Conservation (phyloP, 2,113 vertebrate genomes). For the Rhineura floridana region DNA sequence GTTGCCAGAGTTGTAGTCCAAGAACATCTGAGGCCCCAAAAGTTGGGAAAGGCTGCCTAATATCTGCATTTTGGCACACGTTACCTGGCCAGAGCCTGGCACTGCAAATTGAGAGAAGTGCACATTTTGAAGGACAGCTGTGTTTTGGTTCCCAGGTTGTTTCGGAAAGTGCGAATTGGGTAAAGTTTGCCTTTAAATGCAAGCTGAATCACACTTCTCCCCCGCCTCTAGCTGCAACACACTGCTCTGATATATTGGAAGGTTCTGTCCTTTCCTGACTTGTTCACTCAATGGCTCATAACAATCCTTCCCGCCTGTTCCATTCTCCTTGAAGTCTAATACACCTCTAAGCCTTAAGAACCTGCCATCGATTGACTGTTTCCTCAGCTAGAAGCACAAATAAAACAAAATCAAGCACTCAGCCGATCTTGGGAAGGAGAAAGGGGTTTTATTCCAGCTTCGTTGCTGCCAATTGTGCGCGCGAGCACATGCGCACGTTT, state of each 20-base stretch:
- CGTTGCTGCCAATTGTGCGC: slow-evolving; percentile 15
- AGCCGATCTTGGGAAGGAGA: neutral
- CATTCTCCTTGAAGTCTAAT: neutral
- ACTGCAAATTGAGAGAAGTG: too few species aligned
- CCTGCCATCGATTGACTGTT: neutral
- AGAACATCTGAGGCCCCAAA: too few species aligned
- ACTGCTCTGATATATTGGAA: neutral
- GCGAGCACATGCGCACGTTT: neutral
- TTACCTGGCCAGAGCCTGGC: too few species aligned
- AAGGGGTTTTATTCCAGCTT: slow-evolving; percentile 14
- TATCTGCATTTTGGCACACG: too few species aligned
- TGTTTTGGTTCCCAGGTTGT: too few species aligned
- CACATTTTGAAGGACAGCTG: too few species aligned
- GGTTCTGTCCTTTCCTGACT: neutral
- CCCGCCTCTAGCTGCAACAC: neutral
- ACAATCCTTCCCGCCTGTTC: neutral
- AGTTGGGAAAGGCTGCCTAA: too few species aligned
- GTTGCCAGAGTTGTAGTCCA: too few species aligned
- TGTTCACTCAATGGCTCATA: neutral
- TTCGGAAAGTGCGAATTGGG: too few species aligned
- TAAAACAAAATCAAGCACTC: fast-evolving
- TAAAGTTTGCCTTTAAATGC: too few species aligned
- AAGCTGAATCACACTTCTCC: too few species aligned
- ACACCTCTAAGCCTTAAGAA: neutral
- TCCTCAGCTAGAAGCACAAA: neutral